Evolutionary conservation across 2,888 invertebrate genomes (phyloP).

Genomic region (Laspeyria flexula): DNA sequence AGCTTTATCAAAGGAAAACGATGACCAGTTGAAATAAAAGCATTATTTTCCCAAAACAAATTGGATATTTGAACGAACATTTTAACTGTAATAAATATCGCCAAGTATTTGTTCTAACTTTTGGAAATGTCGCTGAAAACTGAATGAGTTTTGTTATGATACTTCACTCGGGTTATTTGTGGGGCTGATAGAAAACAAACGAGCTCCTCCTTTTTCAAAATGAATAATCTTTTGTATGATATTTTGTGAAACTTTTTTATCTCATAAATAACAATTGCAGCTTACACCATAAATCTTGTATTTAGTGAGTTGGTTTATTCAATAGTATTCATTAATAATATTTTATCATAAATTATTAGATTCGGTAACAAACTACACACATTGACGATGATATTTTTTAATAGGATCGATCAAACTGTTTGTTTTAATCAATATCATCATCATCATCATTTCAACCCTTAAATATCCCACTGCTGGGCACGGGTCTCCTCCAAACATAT

Average conservation of each 20-base stretch:
- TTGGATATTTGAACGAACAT: constrained; percentile 22
- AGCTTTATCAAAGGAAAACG: constrained; percentile 35
- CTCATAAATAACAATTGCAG: not conserved
- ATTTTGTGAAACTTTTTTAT: not conserved
- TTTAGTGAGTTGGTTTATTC: no score
- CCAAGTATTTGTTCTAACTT: constrained; percentile 22
- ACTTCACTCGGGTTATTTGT: constrained; percentile 7
- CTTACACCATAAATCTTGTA: not conserved
- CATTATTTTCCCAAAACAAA: constrained; percentile 26
- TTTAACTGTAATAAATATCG: constrained; percentile 21
- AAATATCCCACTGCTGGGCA: no score
- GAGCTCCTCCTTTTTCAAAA: constrained; percentile 7
- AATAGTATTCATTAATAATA: no score
- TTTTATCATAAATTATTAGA: no score
- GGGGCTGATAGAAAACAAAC: constrained; percentile 26
- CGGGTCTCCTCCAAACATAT: no score
- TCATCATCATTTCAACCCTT: no score
- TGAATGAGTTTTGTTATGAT: constrained; percentile 20
- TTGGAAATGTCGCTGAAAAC: constrained; percentile 15
- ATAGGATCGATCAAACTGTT: no score
- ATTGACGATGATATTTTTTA: no score
- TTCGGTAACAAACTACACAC: no score
- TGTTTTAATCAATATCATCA: no score
- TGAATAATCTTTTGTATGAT: not conserved
- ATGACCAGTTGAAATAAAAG: constrained; percentile 28